Conservation (phyloP, 2,888 invertebrate genomes). For the Caenorhabditis angaria region DNA sequence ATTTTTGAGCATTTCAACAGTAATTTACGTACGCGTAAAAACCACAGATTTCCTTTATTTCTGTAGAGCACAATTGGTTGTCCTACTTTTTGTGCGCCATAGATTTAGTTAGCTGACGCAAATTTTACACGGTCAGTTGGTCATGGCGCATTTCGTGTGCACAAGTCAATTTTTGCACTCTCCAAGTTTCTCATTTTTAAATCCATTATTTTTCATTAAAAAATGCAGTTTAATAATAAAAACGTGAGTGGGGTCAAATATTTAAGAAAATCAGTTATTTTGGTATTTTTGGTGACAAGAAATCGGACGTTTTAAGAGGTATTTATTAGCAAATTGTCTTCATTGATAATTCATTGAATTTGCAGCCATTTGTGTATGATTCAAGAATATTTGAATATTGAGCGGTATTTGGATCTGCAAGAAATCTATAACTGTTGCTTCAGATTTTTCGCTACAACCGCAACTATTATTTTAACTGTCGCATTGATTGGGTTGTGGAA, state of each 20-base stretch:
- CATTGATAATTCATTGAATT: too few relatives aligned
- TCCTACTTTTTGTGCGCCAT: too few relatives aligned
- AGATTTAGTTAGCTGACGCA: constrained; percentile 12
- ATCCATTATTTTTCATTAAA: not conserved
- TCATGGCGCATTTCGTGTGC: constrained; percentile 39
- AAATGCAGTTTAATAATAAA: not conserved
- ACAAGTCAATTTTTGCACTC: constrained; percentile 16
- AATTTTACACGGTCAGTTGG: constrained; percentile 27
- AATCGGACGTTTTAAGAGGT: not conserved
- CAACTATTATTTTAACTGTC: not conserved
- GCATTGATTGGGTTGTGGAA: not conserved
- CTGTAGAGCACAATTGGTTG: too few relatives aligned
- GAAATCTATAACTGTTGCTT: not conserved
- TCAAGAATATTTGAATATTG: not conserved
- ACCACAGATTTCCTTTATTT: too few relatives aligned
- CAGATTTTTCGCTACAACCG: not conserved
- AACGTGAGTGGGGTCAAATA: not conserved
- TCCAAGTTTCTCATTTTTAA: not conserved
- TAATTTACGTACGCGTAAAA: too few relatives aligned
- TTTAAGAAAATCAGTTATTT: not conserved
- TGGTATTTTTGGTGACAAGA: not conserved
- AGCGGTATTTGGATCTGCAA: not conserved
- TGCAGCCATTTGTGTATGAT: not conserved
- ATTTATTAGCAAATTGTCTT: not conserved
- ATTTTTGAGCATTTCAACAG: too few relatives aligned